Evolutionary conservation across 2,797 vertebrate species (phyloP), one percentile per base, ranked within the genome.

Genomic region (Neomorphus geoffroyi): DNA sequence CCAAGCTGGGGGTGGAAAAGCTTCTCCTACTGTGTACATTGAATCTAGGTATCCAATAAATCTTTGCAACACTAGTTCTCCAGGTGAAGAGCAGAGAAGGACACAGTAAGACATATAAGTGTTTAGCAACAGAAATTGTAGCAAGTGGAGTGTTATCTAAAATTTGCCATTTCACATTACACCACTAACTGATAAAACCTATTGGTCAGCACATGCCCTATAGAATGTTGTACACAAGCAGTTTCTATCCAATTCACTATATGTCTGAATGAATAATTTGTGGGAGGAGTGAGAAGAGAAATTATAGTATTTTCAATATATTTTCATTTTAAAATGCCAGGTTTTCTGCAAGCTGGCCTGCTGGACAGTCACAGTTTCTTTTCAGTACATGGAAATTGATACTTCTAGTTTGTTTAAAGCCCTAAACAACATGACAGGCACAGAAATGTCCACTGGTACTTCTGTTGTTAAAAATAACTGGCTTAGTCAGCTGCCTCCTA

Each of bases 361-460:
- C 80, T 88, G 82, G 72, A 81, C 56, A 70, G 33, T 50, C 56
- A 58, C 61, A 50, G 33, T 69, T 95, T 97, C 53, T 64, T 35
- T 91, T 96, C 37, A 83, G 45, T 57, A 90, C 30, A 37, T 23
- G 64, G 77, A 93, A 96, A 95, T 71, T 91, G 84, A 54, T 95
- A 95, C 93, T 97, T 97, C 86, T 93, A 78, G 70, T 88, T 92
- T 79, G 30, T 85, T 96, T 96, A 96, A 94, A 92, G 81, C 32
- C 91, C 60, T 87, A 73, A 80, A 70, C 80, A 93, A 95, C n/a
- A 85, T 60, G 60, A 77, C 77, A 91, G 66, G 73, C 70, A 61
- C 30, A 71, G 64, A 93, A 96, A 91, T 73, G 72, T 81, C 83
- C 94, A 90, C 33, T n/a, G 56, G 35, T 80, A 89, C 48, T 78